A percentile compares a stretch with the other conserved stretches of the same genome.
Evolutionary conservation across 1,140 invertebrate species (phyloP).

Genomic region (Melitaea cinxia): DNA sequence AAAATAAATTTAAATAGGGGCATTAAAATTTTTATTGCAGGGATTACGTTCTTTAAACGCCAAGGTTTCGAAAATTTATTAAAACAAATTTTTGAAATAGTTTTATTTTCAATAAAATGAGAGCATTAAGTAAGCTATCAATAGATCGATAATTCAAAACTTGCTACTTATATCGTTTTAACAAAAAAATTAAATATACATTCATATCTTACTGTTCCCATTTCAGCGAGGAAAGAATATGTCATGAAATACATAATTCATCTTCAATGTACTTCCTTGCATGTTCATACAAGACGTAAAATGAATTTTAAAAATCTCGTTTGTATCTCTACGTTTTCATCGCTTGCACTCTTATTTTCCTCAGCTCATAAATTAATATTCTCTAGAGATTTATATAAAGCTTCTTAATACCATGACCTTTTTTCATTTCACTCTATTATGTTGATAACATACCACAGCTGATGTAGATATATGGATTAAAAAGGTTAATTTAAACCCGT

Average conservation of each 20-base stretch:
- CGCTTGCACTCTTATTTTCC: conserved; percentile 7
- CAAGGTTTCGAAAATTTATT: too few relatives aligned
- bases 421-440: conserved; percentile 3
- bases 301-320: conserved; percentile 22
- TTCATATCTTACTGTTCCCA: background rate
- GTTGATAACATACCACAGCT: background rate
- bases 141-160: too few relatives aligned
- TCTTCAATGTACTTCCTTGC: conserved; percentile 11
- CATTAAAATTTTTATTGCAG: too few relatives aligned
- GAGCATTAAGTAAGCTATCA: too few relatives aligned
- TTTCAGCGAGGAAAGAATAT: background rate
- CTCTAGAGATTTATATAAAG: background rate
- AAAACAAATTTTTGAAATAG: too few relatives aligned
- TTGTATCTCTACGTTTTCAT: background rate
- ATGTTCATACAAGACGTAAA: conserved; percentile 17
- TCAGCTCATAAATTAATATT: conserved; percentile 4
- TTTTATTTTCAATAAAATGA: too few relatives aligned
- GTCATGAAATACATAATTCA: conserved; percentile 29
- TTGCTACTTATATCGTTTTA: too few relatives aligned
- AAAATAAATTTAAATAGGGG: too few relatives aligned
- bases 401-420: background rate
- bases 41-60: too few relatives aligned
- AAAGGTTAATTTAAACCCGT: background rate
- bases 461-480: background rate
- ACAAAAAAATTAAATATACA: background rate